These are phyloP conservation scores for Peromyscus eremicus DNA, from an alignment of 2,797 vertebrate species.

Conservation along the genomic window DNA sequence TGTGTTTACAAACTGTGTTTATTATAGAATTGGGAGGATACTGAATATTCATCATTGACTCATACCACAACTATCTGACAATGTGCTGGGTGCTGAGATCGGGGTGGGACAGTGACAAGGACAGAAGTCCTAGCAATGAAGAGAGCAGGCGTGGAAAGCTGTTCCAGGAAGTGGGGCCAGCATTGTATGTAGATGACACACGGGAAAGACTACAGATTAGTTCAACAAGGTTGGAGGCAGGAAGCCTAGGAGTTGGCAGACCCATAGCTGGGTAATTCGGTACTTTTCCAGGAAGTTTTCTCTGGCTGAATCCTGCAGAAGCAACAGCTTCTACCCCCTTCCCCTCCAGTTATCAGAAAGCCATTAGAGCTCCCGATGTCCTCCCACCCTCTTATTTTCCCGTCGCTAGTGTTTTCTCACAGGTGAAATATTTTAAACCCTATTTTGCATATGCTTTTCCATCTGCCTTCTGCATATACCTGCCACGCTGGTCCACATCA, in stretches of 20 bases:
- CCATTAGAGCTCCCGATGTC: background rate
- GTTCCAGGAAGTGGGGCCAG: background rate
- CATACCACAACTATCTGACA: background rate
- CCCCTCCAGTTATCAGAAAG: background rate
- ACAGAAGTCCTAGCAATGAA: no score
- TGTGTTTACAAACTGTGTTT: background rate
- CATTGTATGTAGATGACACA: background rate
- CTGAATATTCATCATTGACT: background rate
- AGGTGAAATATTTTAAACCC: background rate
- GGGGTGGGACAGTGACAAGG: background rate
- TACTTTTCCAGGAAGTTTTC: conserved; percentile 71
- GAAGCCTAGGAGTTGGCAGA: conserved; percentile 31
- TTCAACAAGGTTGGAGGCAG: background rate
- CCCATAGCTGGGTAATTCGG: background rate
- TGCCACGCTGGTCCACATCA: background rate
- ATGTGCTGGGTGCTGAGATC: background rate
- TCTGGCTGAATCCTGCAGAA: background rate
- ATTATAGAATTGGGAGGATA: background rate
- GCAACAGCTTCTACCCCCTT: background rate
- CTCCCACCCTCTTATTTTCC: background rate
- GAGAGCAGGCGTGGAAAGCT: background rate
- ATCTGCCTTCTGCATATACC: background rate
- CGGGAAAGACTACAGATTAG: background rate
- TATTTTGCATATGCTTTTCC: conserved; percentile 7
- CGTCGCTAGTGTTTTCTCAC: background rate